Evolutionary conservation across 2,113 vertebrate genomes (phyloP).

Genomic region (Myotis davidii): DNA sequence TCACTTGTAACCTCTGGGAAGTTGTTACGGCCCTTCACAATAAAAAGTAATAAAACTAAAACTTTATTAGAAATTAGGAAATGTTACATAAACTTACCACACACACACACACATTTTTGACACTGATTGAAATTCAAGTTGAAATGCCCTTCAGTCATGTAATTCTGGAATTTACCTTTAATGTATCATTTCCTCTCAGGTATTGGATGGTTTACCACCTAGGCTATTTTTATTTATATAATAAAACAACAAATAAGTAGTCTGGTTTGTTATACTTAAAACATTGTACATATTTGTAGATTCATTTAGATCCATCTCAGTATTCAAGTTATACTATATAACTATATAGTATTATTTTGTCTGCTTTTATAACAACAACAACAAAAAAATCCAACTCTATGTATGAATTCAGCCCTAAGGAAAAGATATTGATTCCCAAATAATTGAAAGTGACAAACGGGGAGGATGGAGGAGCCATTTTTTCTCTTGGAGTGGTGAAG

Average conservation of each 20-base stretch:
- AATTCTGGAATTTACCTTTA: not conserved
- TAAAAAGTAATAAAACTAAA: not conserved
- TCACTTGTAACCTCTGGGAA: not conserved
- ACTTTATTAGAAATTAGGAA: not conserved
- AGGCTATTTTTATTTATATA: constrained; percentile 11
- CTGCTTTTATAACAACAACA: constrained; percentile 4
- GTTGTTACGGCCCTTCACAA: not conserved
- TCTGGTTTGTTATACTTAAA: not conserved
- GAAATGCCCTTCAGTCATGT: not conserved
- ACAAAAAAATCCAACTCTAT: not conserved
- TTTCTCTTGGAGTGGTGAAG: not conserved
- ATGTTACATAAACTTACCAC: not conserved
- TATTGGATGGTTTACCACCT: not conserved
- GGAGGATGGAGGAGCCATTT: not conserved
- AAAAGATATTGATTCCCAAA: not conserved
- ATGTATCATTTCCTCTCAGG: constrained; percentile 1
- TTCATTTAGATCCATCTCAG: constrained; percentile 2
- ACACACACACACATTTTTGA: not conserved
- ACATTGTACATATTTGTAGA: not conserved
- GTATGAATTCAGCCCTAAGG: not conserved
- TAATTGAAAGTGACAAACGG: not conserved
- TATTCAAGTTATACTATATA: not conserved
- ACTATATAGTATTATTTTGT: not conserved
- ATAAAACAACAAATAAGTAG: not conserved
- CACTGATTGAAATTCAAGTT: not conserved